Percentiles rank a stretch among this genome's conserved stretches.
Conservation (phyloP, 1,140 invertebrate species). For the Aphelenchoides fujianensis region DNA sequence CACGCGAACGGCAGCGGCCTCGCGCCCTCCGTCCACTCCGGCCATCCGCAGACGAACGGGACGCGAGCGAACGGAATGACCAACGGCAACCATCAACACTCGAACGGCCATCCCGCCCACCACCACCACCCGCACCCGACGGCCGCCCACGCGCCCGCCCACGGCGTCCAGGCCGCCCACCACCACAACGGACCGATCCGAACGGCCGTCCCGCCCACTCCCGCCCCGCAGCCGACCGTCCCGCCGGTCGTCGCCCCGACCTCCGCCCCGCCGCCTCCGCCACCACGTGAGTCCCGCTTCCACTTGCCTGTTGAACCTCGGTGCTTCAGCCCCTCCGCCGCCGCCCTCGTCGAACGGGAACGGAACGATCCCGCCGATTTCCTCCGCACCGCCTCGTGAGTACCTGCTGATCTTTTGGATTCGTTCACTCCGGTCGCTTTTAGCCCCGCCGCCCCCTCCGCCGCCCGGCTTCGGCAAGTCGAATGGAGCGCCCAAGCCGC, state of each 20-base stretch:
- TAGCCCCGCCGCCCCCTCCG: constrained; percentile 1
- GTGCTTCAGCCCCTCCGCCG: not conserved
- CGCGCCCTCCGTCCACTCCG: not conserved
- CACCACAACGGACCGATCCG: not conserved
- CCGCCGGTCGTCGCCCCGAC: not conserved
- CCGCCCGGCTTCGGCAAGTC: not conserved
- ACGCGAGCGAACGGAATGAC: constrained; percentile 3
- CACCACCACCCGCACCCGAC: not conserved
- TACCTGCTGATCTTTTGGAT: not conserved
- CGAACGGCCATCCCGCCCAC: not conserved
- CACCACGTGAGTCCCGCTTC: not conserved
- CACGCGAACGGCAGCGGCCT: not conserved
- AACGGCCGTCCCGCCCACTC: constrained; percentile 13
- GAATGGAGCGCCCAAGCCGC: not conserved
- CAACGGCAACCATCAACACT: not conserved
- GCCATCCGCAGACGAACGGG: not conserved
- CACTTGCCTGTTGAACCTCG: not conserved
- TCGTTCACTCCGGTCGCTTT: not conserved
- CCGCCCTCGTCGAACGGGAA: not conserved
- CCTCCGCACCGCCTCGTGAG: not conserved
- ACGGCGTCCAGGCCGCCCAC: not conserved
- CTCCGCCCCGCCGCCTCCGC: not conserved
- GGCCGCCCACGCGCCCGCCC: not conserved
- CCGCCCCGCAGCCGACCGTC: not conserved
- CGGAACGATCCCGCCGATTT: not conserved